These are phyloP conservation scores for Corapipo altera DNA, from an alignment of 2,113 vertebrate genomes.

Conservation along the genomic window DNA sequence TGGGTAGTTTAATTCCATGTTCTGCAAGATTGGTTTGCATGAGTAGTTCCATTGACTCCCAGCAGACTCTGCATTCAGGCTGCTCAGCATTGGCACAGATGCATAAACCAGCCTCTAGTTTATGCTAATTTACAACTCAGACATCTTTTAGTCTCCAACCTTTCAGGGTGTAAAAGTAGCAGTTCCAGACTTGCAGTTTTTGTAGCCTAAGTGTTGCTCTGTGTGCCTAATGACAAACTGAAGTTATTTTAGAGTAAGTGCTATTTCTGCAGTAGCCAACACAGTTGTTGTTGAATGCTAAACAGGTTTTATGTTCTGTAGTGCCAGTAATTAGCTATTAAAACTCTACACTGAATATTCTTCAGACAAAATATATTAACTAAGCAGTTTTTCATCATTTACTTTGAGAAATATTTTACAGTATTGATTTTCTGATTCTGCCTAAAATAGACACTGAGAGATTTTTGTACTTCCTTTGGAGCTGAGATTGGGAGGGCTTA, in stretches of 20 bases:
- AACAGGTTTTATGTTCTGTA: background rate
- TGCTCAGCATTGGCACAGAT: background rate
- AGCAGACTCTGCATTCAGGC: background rate
- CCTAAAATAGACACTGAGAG: background rate
- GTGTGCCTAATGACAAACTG: background rate
- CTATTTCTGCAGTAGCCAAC: background rate
- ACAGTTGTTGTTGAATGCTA: background rate
- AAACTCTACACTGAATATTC: background rate
- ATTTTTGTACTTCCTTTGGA: background rate
- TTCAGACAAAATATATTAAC: background rate
- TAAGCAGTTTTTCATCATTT: background rate
- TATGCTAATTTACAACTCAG: background rate
- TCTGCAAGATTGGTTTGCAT: conserved; percentile 6
- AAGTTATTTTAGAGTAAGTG: background rate
- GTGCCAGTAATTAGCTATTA: background rate
- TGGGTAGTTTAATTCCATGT: background rate
- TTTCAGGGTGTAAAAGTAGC: background rate
- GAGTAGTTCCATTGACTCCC: background rate
- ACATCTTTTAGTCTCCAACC: background rate
- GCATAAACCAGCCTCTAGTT: background rate
- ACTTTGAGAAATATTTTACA: background rate
- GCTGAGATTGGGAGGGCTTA: background rate
- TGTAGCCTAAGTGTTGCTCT: background rate
- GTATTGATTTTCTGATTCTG: background rate
- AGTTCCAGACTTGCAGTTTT: background rate